Conservation (phyloP, 1,140 invertebrate species). For the Drosophila littoralis region DNA sequence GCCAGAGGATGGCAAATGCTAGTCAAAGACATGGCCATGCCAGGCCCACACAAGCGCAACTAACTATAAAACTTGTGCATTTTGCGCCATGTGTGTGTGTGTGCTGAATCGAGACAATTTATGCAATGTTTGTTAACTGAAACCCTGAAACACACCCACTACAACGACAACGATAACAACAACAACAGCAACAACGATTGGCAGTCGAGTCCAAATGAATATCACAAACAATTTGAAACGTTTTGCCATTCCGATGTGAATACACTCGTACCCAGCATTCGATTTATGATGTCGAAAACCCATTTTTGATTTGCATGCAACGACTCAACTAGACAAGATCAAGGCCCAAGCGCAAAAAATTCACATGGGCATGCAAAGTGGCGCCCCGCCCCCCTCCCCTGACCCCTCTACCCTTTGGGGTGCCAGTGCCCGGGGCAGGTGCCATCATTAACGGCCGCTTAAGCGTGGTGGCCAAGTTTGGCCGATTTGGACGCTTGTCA, state of each 20-base stretch:
- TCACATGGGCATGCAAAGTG: constrained; percentile 42
- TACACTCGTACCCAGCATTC: constrained; percentile 23
- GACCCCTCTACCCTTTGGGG: background rate
- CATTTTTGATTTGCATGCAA: constrained; percentile 64
- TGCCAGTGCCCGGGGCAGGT: background rate
- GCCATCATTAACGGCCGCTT: constrained; percentile 35
- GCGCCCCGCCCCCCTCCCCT: background rate
- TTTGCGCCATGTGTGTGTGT: background rate
- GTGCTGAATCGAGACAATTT: constrained; percentile 50
- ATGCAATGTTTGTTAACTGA: constrained; percentile 48
- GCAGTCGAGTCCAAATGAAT: constrained; percentile 61
- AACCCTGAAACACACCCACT: constrained; percentile 79
- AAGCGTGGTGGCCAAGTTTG: constrained; percentile 29
- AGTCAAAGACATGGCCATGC: constrained; percentile 50
- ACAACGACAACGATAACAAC: constrained; percentile 22
- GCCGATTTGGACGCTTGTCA: constrained; percentile 56
- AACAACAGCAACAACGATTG: constrained; percentile 3
- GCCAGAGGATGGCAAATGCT: constrained; percentile 31
- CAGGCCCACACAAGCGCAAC: constrained; percentile 30
- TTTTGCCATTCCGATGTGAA: constrained; percentile 50
- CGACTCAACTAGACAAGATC: constrained; percentile 66
- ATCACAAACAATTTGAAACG: constrained; percentile 74
- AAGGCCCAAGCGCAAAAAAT: constrained; percentile 47
- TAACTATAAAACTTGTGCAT: constrained; percentile 10
- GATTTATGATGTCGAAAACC: constrained; percentile 25